Base-by-base conservation (phyloP, 1,140 invertebrate species). In the Delia radicum region DNA sequence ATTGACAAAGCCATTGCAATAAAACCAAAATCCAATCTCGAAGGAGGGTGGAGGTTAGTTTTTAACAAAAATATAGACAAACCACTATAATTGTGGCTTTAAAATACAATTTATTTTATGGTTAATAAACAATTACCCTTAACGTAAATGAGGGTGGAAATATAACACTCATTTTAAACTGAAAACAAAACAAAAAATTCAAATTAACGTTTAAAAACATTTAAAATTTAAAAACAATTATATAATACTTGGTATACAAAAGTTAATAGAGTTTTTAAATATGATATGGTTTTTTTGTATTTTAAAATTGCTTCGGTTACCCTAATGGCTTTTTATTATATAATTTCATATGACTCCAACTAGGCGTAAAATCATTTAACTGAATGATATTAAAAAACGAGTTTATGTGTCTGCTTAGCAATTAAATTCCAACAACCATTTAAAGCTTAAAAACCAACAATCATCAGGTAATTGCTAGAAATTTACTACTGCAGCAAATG, bases 71-170 rank as follows among this genome's bases (percentile, higher is more conserved):
- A 42, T 42, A 5, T 12, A 42, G 21, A 21, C n/a, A n/a, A 21
- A 21, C 7, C 18, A 55, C n/a, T n/a, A 31, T 67, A 29, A 67
- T 67, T 67, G 63, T 67, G 63, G 63, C 63, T 67, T 67, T 31
- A 67, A 55, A 67, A 67, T 67, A 31, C 28, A 67, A 67, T 67
- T 67, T 67, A 67, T 67, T 67, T 67, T 67, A 67, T 67, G 63
- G 63, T 67, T 31, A 67, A 31, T 31, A n/a, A n/a, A n/a, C 29
- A 7, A 31, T 18, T 55, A 55, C 3, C 10, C n/a, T 24, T 55
- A 33, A 12, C 33, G 7, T 42, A 10, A 15, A 42, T 21, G 10
- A 55, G 2, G 1, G n/a, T n/a, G n/a, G n/a, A n/a, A n/a, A n/a
- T n/a, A n/a, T n/a, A n/a, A n/a, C n/a, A n/a, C n/a, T n/a, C n/a